A percentile compares a stretch with the other conserved stretches of the same genome.
phyloP scores from a whole-genome alignment of 1,140 invertebrate species.

The Drosophila ohnishii region DNA sequence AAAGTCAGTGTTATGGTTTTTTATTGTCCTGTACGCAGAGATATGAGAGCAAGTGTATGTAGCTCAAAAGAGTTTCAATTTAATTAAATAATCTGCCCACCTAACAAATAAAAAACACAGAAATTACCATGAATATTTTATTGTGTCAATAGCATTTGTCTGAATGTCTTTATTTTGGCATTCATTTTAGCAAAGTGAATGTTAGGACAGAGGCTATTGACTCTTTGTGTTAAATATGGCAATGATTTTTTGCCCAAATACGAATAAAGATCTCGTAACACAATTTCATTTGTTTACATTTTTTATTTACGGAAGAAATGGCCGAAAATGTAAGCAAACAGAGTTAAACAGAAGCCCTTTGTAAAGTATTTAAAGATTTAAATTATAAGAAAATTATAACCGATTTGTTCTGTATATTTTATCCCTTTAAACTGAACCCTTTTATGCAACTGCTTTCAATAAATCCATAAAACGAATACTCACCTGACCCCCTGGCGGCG shows the following conservation, averaged over 20 bases:
- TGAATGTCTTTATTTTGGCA: slow-evolving; percentile 6
- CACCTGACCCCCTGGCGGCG: slow-evolving; percentile 57
- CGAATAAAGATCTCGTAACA: slow-evolving; percentile 1
- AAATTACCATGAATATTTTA: slow-evolving; percentile 9
- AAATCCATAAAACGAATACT: background rate
- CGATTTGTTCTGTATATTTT: too few species aligned
- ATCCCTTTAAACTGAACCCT: background rate
- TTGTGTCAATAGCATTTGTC: slow-evolving; percentile 1
- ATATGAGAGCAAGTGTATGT: too few species aligned
- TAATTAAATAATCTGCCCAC: background rate
- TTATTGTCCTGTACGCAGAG: too few species aligned
- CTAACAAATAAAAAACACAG: slow-evolving; percentile 21
- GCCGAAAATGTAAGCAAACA: background rate
- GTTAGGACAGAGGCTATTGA: slow-evolving; percentile 29
- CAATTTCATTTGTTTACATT: slow-evolving; percentile 25
- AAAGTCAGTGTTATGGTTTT: too few species aligned
- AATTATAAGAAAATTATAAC: background rate
- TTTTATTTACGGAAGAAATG: slow-evolving; percentile 23
- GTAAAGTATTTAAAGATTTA: background rate
- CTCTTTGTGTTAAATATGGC: slow-evolving; percentile 14
- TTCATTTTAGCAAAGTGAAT: slow-evolving; percentile 16
- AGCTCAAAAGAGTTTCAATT: slow-evolving; percentile 1
- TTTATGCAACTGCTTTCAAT: background rate
- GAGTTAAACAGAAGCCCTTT: background rate
- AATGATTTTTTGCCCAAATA: background rate